These are phyloP conservation scores for Ataeniobius toweri DNA, from an alignment of 2,797 vertebrate genomes.

Conservation along the genomic window DNA sequence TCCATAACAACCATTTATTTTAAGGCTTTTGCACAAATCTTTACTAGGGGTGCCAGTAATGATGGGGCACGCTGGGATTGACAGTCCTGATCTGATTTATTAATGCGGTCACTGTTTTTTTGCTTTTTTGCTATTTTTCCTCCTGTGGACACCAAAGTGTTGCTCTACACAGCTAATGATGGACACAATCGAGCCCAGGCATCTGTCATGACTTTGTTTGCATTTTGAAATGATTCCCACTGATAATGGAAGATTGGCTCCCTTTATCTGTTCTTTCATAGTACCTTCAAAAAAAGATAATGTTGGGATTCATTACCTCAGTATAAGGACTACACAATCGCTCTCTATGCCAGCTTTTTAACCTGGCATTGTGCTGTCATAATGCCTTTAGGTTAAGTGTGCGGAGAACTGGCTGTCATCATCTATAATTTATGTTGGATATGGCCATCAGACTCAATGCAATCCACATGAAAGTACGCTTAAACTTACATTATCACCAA, in stretches of 20 bases:
- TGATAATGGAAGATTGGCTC: not conserved
- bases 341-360: slow-evolving; percentile 22
- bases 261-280: not conserved
- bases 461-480: slow-evolving; percentile 16
- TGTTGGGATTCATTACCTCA: not conserved
- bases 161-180: not conserved
- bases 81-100: not conserved
- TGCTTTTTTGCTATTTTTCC: not conserved
- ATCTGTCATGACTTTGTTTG: not conserved
- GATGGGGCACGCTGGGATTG: too few relatives aligned
- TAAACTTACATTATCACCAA: not conserved
- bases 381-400: slow-evolving; percentile 49
- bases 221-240: not conserved
- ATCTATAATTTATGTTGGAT: slow-evolving; percentile 71
- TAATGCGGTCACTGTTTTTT: not conserved
- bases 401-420: slow-evolving; percentile 58
- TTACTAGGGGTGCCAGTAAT: not conserved
- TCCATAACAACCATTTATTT: not conserved
- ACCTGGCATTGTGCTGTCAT: slow-evolving; percentile 21
- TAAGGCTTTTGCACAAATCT: not conserved
- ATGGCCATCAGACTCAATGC: slow-evolving; percentile 46
- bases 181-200: too few relatives aligned
- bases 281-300: not conserved
- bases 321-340: not conserved
- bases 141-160: too few relatives aligned